phyloP scores from a whole-genome alignment of 2,888 invertebrate genomes.

The Archaeoteleia sp. region DNA sequence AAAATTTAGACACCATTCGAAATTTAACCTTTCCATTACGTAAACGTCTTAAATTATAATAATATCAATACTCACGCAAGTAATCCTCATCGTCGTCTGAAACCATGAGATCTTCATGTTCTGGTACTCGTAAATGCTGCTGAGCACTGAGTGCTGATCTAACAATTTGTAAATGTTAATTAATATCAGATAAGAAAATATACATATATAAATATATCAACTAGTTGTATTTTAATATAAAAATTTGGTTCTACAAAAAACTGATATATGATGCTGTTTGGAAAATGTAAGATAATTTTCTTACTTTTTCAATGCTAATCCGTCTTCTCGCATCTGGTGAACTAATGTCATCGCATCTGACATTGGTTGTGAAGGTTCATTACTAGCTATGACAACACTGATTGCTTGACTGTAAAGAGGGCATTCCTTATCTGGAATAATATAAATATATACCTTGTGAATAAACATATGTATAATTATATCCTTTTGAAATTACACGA shows the following conservation, averaged over 20 bases:
- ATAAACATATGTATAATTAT: too few relatives aligned
- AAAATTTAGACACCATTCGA: conserved; percentile 1
- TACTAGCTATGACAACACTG: conserved; percentile 84
- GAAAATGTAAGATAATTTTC: conserved; percentile 32
- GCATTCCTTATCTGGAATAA: conserved; percentile 93
- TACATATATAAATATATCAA: too few relatives aligned
- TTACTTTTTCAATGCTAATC: conserved; percentile 88
- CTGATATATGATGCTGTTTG: background rate
- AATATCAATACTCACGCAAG: too few relatives aligned
- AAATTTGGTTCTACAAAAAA: conserved; percentile 7
- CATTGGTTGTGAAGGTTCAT: conserved; percentile 78
- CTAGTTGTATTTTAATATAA: too few relatives aligned
- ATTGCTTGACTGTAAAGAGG: conserved; percentile 91
- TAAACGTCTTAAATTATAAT: conserved; percentile 8
- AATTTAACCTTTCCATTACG: background rate
- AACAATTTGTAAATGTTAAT: too few relatives aligned
- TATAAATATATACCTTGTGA: too few relatives aligned
- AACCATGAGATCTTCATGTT: conserved; percentile 74
- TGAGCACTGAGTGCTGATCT: conserved; percentile 74
- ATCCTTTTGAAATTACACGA: too few relatives aligned
- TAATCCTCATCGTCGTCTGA: conserved; percentile 75
- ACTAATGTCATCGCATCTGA: conserved; percentile 85
- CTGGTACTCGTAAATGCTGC: conserved; percentile 79
- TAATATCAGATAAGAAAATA: too few relatives aligned
- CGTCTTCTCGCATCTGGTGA: conserved; percentile 94